Percentiles rank a stretch among this genome's conserved stretches.
Evolutionary conservation across 92 coral and sea anemone genomes (phyloP).

Genomic region (Zoanthus gigantus): DNA sequence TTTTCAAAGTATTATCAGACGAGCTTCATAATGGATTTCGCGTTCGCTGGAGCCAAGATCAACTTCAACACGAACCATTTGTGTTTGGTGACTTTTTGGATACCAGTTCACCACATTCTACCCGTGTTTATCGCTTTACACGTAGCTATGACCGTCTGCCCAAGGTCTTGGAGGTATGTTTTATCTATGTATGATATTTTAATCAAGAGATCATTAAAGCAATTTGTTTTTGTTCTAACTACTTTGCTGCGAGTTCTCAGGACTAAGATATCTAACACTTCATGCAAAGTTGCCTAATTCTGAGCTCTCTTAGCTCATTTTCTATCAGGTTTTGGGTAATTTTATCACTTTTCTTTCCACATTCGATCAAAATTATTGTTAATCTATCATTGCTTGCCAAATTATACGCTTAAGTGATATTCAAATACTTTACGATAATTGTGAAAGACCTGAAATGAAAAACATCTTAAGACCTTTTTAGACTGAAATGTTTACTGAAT

Average conservation of each 20-base stretch:
- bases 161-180: slow-evolving; percentile 80
- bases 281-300: too few species aligned
- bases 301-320: too few species aligned
- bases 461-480: too few species aligned
- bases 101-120: slow-evolving; percentile 61
- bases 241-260: too few species aligned
- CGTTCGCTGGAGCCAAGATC: slow-evolving; percentile 70
- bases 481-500: too few species aligned
- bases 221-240: too few species aligned
- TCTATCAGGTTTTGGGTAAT: too few species aligned
- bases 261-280: too few species aligned
- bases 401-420: too few species aligned
- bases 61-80: slow-evolving; percentile 71
- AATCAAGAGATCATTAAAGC: background rate
- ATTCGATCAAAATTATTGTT: too few species aligned
- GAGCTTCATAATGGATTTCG: slow-evolving; percentile 77
- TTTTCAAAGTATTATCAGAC: slow-evolving; percentile 74
- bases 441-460: background rate
- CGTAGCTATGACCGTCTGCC: slow-evolving; percentile 79
- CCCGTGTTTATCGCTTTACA: slow-evolving; percentile 78
- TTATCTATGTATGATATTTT: background rate
- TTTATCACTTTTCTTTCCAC: too few species aligned
- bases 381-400: too few species aligned
- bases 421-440: background rate
- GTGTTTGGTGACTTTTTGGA: slow-evolving; percentile 95